These are phyloP conservation scores for Geotrypetes seraphini DNA, from an alignment of 2,797 vertebrate species.

Conservation along the genomic window DNA sequence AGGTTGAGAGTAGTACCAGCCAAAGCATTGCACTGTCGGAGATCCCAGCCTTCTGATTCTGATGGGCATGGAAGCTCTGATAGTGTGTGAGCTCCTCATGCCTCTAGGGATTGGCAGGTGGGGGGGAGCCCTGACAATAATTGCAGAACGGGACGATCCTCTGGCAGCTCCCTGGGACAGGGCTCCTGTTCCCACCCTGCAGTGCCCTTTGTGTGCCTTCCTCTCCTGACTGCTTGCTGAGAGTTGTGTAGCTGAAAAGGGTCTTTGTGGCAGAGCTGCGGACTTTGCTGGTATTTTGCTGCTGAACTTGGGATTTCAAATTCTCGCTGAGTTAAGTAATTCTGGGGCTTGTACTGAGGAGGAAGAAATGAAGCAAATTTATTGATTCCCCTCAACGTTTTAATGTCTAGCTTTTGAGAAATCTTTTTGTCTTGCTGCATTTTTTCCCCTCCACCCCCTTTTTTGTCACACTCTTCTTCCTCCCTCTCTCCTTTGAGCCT, in stretches of 20 bases:
- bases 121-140: conserved; percentile 11
- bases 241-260: conserved; percentile 49
- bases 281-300: conserved; percentile 43
- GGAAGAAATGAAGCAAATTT: too few species aligned
- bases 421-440: not conserved
- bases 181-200: conserved; percentile 36
- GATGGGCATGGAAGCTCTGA: too few species aligned
- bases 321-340: conserved; percentile 95
- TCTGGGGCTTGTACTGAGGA: conserved; percentile 56
- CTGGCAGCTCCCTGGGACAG: too few species aligned
- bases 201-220: conserved; percentile 28
- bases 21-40: too few species aligned
- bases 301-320: conserved; percentile 51
- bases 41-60: too few species aligned
- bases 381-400: too few species aligned
- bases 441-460: conserved; percentile 43
- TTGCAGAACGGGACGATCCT: not conserved
- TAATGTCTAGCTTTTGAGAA: too few species aligned
- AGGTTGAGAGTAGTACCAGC: too few species aligned
- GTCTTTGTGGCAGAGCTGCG: conserved; percentile 53
- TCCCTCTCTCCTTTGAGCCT: conserved; percentile 64
- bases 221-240: conserved; percentile 20
- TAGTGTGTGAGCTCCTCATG: not conserved
- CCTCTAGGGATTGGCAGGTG: not conserved
- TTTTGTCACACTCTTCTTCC: conserved; percentile 53